A percentile compares a stretch with the other conserved stretches of the same genome.
These are phyloP conservation scores for Fregetta grallaria DNA, from an alignment of 2,113 vertebrate species.

Conservation along the genomic window DNA sequence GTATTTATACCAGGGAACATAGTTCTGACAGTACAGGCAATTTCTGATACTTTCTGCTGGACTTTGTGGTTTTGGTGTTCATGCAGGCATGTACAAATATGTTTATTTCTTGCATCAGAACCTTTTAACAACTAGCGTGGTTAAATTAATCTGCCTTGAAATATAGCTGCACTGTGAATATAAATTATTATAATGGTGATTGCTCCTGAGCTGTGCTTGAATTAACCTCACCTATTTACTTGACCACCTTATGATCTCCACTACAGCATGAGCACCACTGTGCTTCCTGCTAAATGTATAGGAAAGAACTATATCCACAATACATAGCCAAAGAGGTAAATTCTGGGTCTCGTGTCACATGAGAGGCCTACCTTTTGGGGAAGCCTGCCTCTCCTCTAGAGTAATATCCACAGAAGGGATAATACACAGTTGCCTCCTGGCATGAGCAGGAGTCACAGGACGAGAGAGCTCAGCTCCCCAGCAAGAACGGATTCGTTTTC, in stretches of 20 bases:
- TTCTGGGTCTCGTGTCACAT: not conserved
- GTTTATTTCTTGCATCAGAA: not conserved
- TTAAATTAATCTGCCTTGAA: not conserved
- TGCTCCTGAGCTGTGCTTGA: not conserved
- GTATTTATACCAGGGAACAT: not conserved
- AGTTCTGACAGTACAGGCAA: not conserved
- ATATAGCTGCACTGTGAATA: not conserved
- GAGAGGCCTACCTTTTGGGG: not conserved
- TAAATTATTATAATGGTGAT: not conserved
- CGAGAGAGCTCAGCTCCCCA: not conserved
- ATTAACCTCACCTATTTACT: not conserved
- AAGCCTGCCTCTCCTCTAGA: not conserved
- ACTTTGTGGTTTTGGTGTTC: not conserved
- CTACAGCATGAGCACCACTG: not conserved
- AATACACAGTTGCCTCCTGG: not conserved
- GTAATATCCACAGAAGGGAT: not conserved
- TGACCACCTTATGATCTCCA: not conserved
- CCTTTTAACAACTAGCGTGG: not conserved
- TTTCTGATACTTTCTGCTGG: not conserved
- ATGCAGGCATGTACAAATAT: not conserved
- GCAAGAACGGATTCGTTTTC: not conserved
- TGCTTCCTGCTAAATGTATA: not conserved
- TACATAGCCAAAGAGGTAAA: not conserved
- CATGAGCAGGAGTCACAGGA: not conserved
- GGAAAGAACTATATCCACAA: not conserved